These are phyloP conservation scores for Petaurus breviceps DNA, from an alignment of 2,113 vertebrate genomes.

Conservation along the genomic window DNA sequence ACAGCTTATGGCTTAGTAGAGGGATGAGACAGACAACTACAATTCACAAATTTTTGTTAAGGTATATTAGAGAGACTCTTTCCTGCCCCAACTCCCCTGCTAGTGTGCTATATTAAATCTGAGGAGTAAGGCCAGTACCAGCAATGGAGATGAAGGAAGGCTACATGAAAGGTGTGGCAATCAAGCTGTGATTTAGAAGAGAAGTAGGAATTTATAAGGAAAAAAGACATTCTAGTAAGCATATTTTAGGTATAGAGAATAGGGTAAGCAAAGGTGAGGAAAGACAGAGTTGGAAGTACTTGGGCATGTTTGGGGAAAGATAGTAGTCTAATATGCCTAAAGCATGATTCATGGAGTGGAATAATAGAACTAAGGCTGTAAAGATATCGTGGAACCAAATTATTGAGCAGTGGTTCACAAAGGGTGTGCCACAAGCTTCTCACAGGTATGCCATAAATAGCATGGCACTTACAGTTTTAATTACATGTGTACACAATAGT, in stretches of 20 bases:
- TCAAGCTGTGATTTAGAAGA: background rate
- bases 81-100: background rate
- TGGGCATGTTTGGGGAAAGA: background rate
- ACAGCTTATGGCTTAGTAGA: background rate
- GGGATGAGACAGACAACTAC: background rate
- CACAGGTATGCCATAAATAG: background rate
- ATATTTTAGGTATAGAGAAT: background rate
- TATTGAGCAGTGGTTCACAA: background rate
- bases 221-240: background rate
- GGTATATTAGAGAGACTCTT: background rate
- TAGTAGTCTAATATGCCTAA: background rate
- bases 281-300: background rate
- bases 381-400: background rate
- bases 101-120: background rate
- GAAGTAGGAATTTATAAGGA: background rate
- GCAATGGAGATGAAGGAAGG: background rate
- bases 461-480: background rate
- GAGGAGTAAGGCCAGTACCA: background rate
- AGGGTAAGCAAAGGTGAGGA: background rate
- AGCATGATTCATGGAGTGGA: background rate
- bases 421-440: background rate
- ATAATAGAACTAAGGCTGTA: background rate
- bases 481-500: background rate
- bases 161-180: background rate
- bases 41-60: background rate